Conservation (phyloP, 2,797 vertebrate species). For the Hydrocynus forskahlii region DNA sequence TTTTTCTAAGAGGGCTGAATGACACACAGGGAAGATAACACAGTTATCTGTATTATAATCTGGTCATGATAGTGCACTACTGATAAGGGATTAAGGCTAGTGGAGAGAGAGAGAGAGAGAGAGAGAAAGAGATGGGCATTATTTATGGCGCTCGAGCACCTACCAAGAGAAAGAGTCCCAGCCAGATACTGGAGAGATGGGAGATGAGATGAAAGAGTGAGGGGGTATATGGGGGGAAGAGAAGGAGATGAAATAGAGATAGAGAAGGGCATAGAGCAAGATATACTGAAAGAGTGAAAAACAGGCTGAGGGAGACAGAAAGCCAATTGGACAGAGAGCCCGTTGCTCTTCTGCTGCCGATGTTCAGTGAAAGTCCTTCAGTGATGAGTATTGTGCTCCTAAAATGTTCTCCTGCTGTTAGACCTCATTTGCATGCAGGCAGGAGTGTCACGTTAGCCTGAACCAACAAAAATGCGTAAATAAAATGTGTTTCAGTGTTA, state of each 20-base stretch:
- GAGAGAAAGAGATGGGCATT: neutral
- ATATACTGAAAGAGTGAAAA: neutral
- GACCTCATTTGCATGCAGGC: slow-evolving; percentile 1
- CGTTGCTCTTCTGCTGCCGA: slow-evolving; percentile 11
- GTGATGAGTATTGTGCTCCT: slow-evolving; percentile 27
- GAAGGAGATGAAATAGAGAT: neutral
- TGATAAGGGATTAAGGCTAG: slow-evolving; percentile 10
- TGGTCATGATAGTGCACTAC: neutral
- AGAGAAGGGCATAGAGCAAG: neutral
- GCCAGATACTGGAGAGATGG: slow-evolving; percentile 1
- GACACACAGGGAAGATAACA: slow-evolving; percentile 42
- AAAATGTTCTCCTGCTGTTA: slow-evolving; percentile 27
- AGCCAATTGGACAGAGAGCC: neutral
- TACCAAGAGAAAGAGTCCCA: slow-evolving; percentile 17
- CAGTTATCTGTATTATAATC: slow-evolving; percentile 42
- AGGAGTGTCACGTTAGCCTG: neutral
- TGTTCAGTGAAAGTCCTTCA: slow-evolving; percentile 11
- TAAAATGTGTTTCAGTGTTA: neutral
- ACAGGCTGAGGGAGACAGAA: neutral
- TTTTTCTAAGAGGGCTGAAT: slow-evolving; percentile 23
- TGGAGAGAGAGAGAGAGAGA: slow-evolving; percentile 5
- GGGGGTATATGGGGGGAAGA: neutral
- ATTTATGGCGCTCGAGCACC: slow-evolving; percentile 1
- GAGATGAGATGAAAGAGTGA: slow-evolving; percentile 11
- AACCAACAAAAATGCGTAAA: neutral